A percentile compares a stretch with the other conserved stretches of the same genome.
Conservation (phyloP, 1,140 invertebrate species). For the Xylocopa sonorina region DNA sequence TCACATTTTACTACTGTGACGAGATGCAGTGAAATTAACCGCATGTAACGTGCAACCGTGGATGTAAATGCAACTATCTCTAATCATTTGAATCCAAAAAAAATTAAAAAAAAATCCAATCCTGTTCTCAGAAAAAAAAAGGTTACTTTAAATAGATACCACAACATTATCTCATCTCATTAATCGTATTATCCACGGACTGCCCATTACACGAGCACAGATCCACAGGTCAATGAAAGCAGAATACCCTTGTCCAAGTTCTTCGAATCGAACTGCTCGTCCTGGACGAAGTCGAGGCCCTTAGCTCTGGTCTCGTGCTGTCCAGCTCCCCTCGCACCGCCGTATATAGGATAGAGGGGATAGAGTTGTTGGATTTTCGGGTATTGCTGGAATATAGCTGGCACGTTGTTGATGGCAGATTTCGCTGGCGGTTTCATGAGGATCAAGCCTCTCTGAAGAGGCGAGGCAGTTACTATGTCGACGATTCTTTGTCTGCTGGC, state of each 20-base stretch:
- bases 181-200: not conserved
- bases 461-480: conserved; percentile 41
- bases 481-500: conserved; percentile 47
- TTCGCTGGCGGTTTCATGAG: conserved; percentile 74
- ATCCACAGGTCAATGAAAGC: conserved; percentile 5
- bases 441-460: conserved; percentile 74
- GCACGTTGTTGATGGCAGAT: conserved; percentile 83
- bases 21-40: not conserved
- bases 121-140: too few species aligned
- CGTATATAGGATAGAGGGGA: conserved; percentile 85
- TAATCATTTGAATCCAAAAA: too few species aligned
- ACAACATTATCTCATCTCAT: not conserved
- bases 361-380: conserved; percentile 89
- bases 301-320: conserved; percentile 77
- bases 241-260: conserved; percentile 78
- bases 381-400: conserved; percentile 88
- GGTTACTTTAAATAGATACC: too few species aligned
- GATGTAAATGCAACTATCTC: not conserved
- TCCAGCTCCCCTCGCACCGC: conserved; percentile 73
- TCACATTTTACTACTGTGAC: conserved; percentile 10
- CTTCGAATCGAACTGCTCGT: conserved; percentile 80
- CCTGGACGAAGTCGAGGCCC: conserved; percentile 79
- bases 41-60: conserved; percentile 38
- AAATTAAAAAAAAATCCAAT: too few species aligned
- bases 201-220: not conserved